phyloP scores from a whole-genome alignment of 2,888 invertebrate genomes.

The Aphodius sticticus region DNA sequence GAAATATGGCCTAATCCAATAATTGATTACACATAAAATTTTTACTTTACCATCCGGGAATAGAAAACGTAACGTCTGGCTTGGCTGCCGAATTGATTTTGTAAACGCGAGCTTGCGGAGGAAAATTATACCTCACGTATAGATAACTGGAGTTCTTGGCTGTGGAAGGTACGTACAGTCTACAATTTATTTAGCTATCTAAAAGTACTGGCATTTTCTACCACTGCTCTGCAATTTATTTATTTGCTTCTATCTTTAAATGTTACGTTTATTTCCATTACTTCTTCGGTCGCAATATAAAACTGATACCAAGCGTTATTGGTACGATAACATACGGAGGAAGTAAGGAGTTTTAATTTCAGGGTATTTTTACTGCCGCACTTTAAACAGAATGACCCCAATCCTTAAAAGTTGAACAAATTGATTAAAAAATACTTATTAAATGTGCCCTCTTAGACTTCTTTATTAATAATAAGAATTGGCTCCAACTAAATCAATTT shows the following conservation, averaged over 20 bases:
- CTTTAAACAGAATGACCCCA: too few species aligned
- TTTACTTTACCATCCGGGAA: slow-evolving; percentile 18
- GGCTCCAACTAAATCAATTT: too few species aligned
- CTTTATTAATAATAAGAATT: too few species aligned
- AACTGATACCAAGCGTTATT: background rate
- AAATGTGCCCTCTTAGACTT: too few species aligned
- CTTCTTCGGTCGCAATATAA: background rate
- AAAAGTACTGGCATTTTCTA: background rate
- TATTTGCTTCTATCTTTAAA: background rate
- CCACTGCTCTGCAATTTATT: background rate
- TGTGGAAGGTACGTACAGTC: background rate
- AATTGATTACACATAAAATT: slow-evolving; percentile 25
- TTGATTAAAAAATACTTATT: too few species aligned
- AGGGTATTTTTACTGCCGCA: background rate
- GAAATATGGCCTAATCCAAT: slow-evolving; percentile 7
- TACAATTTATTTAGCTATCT: slow-evolving; percentile 4
- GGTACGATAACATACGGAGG: background rate
- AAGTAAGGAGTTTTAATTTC: background rate
- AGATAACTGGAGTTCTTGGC: background rate
- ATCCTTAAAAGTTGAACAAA: background rate
- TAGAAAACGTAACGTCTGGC: slow-evolving; percentile 16
- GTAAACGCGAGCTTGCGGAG: slow-evolving; percentile 23
- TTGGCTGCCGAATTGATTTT: slow-evolving; percentile 16
- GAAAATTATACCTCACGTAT: slow-evolving; percentile 16
- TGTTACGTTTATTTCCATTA: background rate